Evolutionary conservation across 2,113 vertebrate species (phyloP).

Genomic region (Muscicapa adusta): DNA sequence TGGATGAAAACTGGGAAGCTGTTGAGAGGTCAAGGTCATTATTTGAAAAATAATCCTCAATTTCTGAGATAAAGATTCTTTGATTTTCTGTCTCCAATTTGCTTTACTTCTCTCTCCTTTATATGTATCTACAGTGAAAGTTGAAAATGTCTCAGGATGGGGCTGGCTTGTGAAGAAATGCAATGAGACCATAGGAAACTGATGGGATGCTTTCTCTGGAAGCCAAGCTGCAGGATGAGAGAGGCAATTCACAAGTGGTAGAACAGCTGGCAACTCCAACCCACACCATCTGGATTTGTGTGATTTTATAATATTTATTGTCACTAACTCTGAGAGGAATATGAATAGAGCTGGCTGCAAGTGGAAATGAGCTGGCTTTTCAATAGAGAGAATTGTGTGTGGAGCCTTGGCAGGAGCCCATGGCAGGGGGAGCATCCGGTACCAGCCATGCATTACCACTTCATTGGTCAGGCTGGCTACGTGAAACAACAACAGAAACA

Average conservation of each 20-base stretch:
- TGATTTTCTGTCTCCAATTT: constrained; percentile 4
- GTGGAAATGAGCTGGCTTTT: constrained; percentile 44
- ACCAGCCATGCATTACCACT: background rate
- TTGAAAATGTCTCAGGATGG: background rate
- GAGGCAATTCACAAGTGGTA: constrained; percentile 19
- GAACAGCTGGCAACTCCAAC: constrained; percentile 39
- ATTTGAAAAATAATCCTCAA: background rate
- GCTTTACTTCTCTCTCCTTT: background rate
- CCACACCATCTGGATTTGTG: constrained; percentile 41
- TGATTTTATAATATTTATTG: constrained; percentile 58
- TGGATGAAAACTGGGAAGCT: background rate
- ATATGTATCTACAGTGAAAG: background rate
- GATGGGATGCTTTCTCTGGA: constrained; percentile 9
- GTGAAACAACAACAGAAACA: background rate
- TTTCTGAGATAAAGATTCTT: background rate
- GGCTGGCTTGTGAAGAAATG: constrained; percentile 28
- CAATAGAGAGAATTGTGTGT: background rate
- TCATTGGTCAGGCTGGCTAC: background rate
- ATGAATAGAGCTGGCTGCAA: constrained; percentile 53
- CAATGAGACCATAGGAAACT: background rate
- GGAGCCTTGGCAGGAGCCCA: constrained; percentile 22
- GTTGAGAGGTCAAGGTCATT: background rate
- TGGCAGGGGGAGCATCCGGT: constrained; percentile 1
- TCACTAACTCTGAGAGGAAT: constrained; percentile 46
- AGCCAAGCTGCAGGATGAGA: constrained; percentile 41